Evolutionary conservation across 2,113 vertebrate species (phyloP).

Genomic region (Mungos mungo): DNA sequence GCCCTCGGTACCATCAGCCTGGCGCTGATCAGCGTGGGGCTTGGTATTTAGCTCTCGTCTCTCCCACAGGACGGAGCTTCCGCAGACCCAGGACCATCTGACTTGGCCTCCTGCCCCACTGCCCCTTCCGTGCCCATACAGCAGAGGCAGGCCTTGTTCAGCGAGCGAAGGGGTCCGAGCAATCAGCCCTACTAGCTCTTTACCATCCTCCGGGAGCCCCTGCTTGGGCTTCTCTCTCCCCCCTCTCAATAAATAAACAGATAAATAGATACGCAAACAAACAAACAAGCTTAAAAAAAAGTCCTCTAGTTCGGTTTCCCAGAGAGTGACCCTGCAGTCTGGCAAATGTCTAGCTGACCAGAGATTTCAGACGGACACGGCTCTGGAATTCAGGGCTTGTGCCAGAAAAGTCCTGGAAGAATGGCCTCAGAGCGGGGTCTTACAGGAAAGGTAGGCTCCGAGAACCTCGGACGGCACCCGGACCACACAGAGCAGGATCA

Average conservation of each 20-base stretch:
- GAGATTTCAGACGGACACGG: not conserved
- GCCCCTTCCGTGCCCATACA: not conserved
- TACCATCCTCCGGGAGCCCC: not conserved
- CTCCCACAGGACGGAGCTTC: not conserved
- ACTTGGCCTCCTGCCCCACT: not conserved
- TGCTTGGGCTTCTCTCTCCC: no score
- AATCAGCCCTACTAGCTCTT: not conserved
- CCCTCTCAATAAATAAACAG: no score
- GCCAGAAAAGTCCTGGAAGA: not conserved
- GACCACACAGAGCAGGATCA: not conserved
- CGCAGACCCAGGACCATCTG: not conserved
- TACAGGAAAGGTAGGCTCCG: not conserved
- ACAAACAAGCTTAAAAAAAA: not conserved
- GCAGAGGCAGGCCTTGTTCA: not conserved
- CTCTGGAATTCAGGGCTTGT: not conserved
- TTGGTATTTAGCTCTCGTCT: not conserved
- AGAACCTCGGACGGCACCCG: not conserved
- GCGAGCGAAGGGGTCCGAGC: not conserved
- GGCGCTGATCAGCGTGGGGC: not conserved
- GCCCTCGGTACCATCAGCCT: not conserved
- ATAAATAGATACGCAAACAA: no score
- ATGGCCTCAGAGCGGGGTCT: not conserved
- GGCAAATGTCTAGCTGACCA: not conserved
- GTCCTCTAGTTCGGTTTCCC: not conserved
- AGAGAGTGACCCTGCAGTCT: not conserved